Conservation (phyloP, 1,140 invertebrate species). For the Drosophila parabipectinata region DNA sequence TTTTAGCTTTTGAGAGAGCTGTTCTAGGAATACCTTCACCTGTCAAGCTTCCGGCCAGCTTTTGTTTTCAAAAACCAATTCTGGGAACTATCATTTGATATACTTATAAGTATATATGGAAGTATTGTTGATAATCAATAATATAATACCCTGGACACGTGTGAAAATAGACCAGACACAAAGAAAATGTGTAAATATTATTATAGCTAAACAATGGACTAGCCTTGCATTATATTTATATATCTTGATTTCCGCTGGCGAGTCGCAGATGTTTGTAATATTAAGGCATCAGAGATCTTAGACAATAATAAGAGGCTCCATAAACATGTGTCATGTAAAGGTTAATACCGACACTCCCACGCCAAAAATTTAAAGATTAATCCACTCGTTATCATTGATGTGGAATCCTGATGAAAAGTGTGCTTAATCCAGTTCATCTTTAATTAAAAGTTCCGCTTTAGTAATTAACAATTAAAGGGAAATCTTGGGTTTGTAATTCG, state of each 20-base stretch:
- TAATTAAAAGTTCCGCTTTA: constrained; percentile 76
- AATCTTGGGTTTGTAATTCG: constrained; percentile 36
- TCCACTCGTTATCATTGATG: constrained; percentile 50
- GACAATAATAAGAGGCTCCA: constrained; percentile 54
- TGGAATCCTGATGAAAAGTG: constrained; percentile 27
- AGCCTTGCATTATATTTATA: constrained; percentile 30
- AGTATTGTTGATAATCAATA: constrained; percentile 21
- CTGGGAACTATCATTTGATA: constrained; percentile 36
- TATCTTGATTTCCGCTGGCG: constrained; percentile 20
- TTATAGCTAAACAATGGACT: constrained; percentile 22
- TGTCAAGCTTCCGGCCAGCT: constrained; percentile 3
- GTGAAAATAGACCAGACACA: constrained; percentile 18
- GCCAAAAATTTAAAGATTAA: constrained; percentile 7
- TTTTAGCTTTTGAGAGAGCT: not conserved
- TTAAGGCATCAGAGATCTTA: constrained; percentile 3
- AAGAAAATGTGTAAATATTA: constrained; percentile 22
- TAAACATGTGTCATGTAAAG: constrained; percentile 34
- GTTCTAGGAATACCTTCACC: constrained; percentile 15
- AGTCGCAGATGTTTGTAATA: constrained; percentile 22
- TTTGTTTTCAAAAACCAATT: constrained; percentile 11
- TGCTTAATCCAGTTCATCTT: constrained; percentile 21
- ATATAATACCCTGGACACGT: constrained; percentile 20
- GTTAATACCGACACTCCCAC: constrained; percentile 29
- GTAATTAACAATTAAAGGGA: constrained; percentile 42
- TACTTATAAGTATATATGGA: not conserved